Percentiles rank a stretch among this genome's conserved stretches.
phyloP scores from a whole-genome alignment of 2,797 vertebrate species.

The Hydrocynus forskahlii region DNA sequence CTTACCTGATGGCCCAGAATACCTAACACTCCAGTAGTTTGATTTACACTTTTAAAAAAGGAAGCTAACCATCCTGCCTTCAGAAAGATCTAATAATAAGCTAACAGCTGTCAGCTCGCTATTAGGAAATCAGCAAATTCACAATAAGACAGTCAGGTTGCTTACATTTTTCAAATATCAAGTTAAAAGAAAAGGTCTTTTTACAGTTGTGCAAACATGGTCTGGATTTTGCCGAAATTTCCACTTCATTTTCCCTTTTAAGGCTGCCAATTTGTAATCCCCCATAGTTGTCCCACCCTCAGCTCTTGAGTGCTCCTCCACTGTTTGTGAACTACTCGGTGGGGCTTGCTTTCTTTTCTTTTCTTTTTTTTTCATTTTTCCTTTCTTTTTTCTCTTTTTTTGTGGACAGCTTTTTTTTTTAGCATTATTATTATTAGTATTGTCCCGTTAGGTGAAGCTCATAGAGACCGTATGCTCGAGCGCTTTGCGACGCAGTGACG shows the following conservation, averaged over 20 bases:
- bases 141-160: background rate
- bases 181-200: background rate
- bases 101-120: background rate
- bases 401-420: background rate
- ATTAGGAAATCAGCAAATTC: background rate
- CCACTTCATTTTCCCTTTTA: slow-evolving; percentile 35
- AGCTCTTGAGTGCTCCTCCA: slow-evolving; percentile 64
- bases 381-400: background rate
- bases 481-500: slow-evolving; percentile 95
- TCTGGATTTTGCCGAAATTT: slow-evolving; percentile 39
- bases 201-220: slow-evolving; percentile 24
- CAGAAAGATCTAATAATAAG: background rate
- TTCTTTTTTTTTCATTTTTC: background rate
- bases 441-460: slow-evolving; percentile 92
- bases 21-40: background rate
- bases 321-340: slow-evolving; percentile 65
- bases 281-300: slow-evolving; percentile 56
- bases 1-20: background rate
- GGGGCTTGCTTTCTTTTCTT: background rate
- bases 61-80: background rate
- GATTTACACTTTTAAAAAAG: background rate
- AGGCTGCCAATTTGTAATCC: slow-evolving; percentile 55
- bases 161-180: background rate
- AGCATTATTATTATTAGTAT: no score
- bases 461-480: slow-evolving; percentile 99